Conservation (phyloP, 2,797 vertebrate genomes). For the Acipenser oxyrinchus region DNA sequence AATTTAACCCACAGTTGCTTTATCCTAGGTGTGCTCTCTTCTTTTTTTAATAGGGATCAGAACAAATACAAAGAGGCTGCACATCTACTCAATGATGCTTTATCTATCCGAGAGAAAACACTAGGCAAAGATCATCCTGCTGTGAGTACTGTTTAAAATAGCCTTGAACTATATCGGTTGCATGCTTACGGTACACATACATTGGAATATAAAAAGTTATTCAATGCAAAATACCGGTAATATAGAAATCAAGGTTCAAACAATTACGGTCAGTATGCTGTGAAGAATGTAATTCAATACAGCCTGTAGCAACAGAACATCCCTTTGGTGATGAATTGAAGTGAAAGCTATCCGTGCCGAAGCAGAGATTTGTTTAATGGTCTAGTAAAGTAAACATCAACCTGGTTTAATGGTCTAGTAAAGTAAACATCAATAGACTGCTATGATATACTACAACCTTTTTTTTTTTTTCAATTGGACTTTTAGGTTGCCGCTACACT, state of each 20-base stretch:
- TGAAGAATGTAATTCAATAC: no score
- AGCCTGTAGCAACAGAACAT: no score
- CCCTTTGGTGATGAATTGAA: no score
- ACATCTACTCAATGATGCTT: slow-evolving; percentile 69
- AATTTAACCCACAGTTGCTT: background rate
- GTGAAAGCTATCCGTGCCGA: no score
- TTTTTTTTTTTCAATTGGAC: slow-evolving; percentile 6
- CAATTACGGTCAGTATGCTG: no score
- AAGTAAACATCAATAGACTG: no score
- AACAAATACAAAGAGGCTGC: slow-evolving; percentile 80
- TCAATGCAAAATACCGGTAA: no score
- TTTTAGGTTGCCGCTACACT: slow-evolving; percentile 73
- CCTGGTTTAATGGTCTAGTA: no score
- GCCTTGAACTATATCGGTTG: background rate
- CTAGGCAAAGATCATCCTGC: slow-evolving; percentile 75
- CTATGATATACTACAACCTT: no score
- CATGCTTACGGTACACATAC: background rate
- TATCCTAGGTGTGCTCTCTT: background rate
- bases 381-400: no score
- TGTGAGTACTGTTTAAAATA: slow-evolving; percentile 45
- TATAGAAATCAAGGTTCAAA: no score
- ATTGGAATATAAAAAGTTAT: background rate
- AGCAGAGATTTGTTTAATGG: no score
- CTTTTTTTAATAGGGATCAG: slow-evolving; percentile 56
- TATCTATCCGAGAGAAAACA: slow-evolving; percentile 74